Conservation (phyloP, 2,797 vertebrate genomes). For the Strix occidentalis region DNA sequence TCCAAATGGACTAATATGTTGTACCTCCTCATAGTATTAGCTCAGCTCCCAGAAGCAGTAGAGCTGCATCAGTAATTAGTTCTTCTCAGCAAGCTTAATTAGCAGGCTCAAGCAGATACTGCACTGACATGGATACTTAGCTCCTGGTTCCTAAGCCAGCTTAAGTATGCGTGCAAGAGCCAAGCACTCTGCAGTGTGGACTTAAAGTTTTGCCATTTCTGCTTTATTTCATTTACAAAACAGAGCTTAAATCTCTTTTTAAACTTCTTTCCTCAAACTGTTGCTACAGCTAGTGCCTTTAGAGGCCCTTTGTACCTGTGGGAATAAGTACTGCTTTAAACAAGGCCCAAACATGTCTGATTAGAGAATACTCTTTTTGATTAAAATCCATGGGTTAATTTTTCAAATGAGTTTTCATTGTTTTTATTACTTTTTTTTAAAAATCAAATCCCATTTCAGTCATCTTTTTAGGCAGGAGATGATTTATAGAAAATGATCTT, state of each 20-base stretch:
- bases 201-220: slow-evolving; percentile 45
- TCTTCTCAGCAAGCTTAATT: slow-evolving; percentile 67
- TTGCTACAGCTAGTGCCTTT: not conserved
- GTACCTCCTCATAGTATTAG: slow-evolving; percentile 43
- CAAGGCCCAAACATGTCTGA: not conserved
- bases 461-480: slow-evolving; percentile 66
- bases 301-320: not conserved
- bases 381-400: slow-evolving; percentile 68
- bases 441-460: slow-evolving; percentile 67
- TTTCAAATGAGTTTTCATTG: slow-evolving; percentile 69
- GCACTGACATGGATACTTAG: slow-evolving; percentile 65
- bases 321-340: not conserved
- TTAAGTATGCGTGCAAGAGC: slow-evolving; percentile 50
- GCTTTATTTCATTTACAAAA: slow-evolving; percentile 59
- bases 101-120: slow-evolving; percentile 62
- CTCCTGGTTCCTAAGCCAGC: slow-evolving; percentile 43
- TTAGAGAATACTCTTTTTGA: slow-evolving; percentile 4
- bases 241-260: slow-evolving; percentile 40
- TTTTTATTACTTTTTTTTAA: slow-evolving; percentile 55
- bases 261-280: not conserved
- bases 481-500: slow-evolving; percentile 73
- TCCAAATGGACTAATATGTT: slow-evolving; percentile 6
- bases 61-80: slow-evolving; percentile 66
- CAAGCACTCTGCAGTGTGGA: not conserved
- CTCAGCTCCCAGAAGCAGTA: slow-evolving; percentile 44